phyloP scores from a whole-genome alignment of 2,888 invertebrate genomes.

The Monoplex corrugatus region DNA sequence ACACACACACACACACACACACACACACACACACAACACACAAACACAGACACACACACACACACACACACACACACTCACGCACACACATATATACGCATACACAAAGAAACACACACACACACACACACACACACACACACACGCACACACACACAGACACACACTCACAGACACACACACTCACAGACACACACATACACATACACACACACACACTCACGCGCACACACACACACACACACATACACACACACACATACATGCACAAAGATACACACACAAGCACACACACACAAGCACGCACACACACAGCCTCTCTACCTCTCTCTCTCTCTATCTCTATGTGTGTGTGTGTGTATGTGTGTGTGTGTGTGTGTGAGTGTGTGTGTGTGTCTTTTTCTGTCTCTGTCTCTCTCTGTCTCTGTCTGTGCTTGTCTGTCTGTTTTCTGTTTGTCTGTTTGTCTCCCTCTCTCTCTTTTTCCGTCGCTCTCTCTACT shows the following conservation, averaged over 20 bases:
- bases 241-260: not conserved
- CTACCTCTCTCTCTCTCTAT: no score
- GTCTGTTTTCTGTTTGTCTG: no score
- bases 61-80: not conserved
- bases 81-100: not conserved
- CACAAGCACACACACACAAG: not conserved
- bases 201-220: not conserved
- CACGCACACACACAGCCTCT: not conserved
- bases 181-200: not conserved
- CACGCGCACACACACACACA: not conserved
- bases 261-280: not conserved
- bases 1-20: constrained; percentile 7
- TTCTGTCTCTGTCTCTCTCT: no score
- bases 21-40: not conserved
- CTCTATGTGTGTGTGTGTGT: no score
- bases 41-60: not conserved
- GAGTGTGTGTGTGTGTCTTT: no score
- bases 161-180: not conserved
- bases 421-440: no score
- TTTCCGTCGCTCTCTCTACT: no score
- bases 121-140: not conserved
- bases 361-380: no score
- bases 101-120: not conserved
- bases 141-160: not conserved
- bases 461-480: no score